Evolutionary conservation across 2,888 invertebrate genomes (phyloP).

Genomic region (Anoplius nigerrimus): DNA sequence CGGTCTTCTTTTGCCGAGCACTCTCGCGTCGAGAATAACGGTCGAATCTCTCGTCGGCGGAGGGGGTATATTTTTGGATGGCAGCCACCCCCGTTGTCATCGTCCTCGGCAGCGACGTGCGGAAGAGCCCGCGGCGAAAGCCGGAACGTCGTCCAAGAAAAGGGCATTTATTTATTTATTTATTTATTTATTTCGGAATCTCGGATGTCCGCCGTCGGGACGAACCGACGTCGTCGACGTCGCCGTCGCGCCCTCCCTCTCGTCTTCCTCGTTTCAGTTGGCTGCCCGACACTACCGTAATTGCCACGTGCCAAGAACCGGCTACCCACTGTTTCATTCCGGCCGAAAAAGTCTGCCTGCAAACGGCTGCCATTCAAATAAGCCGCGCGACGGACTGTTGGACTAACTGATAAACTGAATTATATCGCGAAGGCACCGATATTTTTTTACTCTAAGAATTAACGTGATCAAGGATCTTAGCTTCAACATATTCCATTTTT

Average conservation of each 20-base stretch:
- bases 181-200: constrained; percentile 4
- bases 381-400: too few relatives aligned
- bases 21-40: constrained; percentile 40
- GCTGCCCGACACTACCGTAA: not conserved
- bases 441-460: too few relatives aligned
- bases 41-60: constrained; percentile 34
- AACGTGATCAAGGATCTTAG: too few relatives aligned
- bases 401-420: too few relatives aligned
- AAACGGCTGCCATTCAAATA: too few relatives aligned
- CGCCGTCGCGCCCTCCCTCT: constrained; percentile 4
- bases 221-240: not conserved
- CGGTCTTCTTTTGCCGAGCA: not conserved
- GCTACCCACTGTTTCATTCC: not conserved
- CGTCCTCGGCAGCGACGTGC: constrained; percentile 8
- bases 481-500: too few relatives aligned
- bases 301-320: not conserved
- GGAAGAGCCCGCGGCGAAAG: constrained; percentile 1
- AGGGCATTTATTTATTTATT: not conserved
- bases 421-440: too few relatives aligned
- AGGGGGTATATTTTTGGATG: constrained; percentile 58
- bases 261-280: not conserved
- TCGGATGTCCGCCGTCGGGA: not conserved
- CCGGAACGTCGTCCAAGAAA: not conserved
- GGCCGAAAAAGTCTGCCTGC: too few relatives aligned
- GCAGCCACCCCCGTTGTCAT: constrained; percentile 44